phyloP scores from a whole-genome alignment of 2,888 invertebrate species.

The Sarcophaga caerulescens region DNA sequence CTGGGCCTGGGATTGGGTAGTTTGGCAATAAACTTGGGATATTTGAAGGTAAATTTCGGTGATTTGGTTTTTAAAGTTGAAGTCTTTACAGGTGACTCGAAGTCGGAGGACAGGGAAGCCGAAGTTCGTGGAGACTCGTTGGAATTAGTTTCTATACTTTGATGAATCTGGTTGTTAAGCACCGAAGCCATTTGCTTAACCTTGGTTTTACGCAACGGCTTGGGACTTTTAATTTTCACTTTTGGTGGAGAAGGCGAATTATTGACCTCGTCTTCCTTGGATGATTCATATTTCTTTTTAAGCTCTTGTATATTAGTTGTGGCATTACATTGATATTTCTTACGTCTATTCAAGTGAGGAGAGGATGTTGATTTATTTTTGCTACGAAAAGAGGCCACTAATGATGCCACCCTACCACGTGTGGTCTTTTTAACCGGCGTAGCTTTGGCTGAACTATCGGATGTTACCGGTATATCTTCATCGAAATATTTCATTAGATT shows the following conservation, averaged over 20 bases:
- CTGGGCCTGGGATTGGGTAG: constrained; percentile 66
- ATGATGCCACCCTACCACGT: constrained; percentile 72
- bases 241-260: background rate
- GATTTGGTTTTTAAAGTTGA: constrained; percentile 47
- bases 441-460: constrained; percentile 43
- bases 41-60: constrained; percentile 38
- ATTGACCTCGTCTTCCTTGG: constrained; percentile 1
- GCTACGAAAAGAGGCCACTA: constrained; percentile 72
- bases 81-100: constrained; percentile 40
- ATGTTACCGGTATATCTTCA: constrained; percentile 73
- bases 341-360: constrained; percentile 29
- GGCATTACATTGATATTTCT: constrained; percentile 32
- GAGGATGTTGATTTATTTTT: constrained; percentile 54
- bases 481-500: constrained; percentile 77
- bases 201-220: constrained; percentile 66
- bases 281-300: constrained; percentile 74
- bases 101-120: constrained; percentile 8
- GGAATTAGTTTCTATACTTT: constrained; percentile 69
- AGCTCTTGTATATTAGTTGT: constrained; percentile 71
- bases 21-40: constrained; percentile 60
- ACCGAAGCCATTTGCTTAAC: constrained; percentile 78
- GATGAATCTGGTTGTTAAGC: constrained; percentile 75
- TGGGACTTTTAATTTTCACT: constrained; percentile 66
- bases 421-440: constrained; percentile 68
- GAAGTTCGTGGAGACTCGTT: constrained; percentile 63